Base-by-base conservation (phyloP, 2,888 invertebrate genomes). In the Labia minor region DNA sequence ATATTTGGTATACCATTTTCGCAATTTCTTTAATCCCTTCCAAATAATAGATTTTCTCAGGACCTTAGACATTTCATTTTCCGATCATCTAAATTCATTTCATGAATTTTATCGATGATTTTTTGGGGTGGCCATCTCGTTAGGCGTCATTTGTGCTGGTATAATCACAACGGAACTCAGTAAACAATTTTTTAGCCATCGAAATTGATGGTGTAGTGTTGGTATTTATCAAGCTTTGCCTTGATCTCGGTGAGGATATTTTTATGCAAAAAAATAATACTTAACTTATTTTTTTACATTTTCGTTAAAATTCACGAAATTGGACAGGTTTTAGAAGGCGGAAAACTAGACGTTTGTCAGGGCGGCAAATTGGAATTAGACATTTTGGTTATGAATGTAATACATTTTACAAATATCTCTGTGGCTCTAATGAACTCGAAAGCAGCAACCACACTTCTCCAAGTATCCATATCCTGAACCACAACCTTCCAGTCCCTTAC, bases 51-150 rank as follows among this genome's bases (percentile, higher is more conserved):
- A 8, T 26, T 26, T 26, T 26, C 8, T 26, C 26, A 26, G 8
- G 26, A 8, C 26, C 26, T 8, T 26, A 3, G 8, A 26, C 3
- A 26, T 26, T 49, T 49, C 49, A 49, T n/a, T 49, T 14, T 49
- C 49, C 49, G 14, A 49, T 49, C 49, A 14, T 11, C n/a, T 14
- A 49, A n/a, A 3, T 8, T 16, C 49, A 49, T 49, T n/a, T 14
- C 16, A 19, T 66, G 61, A 18, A 49, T 49, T 67, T 69, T 62
- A 71, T 66, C 11, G 33, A 66, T n/a, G 19, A 21, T 21, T 68
- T 65, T 67, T 70, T 66, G 68, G 21, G 20, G 68, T 69, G 14
- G 61, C 61, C n/a, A 37, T 49, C 37, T 68, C 68, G 16, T 61
- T 67, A 61, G 66, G 8, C 16, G 8, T 66, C 62, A 63, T 63